phyloP scores from a whole-genome alignment of 2,113 vertebrate species.

The Malurus alboscapulatus region DNA sequence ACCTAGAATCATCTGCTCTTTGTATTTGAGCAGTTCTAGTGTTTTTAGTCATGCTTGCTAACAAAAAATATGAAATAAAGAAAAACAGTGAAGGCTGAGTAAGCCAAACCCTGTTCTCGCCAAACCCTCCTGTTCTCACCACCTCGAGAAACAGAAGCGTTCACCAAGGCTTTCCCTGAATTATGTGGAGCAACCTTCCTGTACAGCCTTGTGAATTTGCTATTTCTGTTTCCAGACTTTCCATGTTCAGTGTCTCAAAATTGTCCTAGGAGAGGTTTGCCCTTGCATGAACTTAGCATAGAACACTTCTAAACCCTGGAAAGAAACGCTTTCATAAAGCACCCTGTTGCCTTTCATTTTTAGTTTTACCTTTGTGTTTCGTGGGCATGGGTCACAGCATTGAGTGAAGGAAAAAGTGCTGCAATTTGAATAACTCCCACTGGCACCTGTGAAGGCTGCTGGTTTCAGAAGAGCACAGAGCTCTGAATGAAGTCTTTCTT shows the following conservation, averaged over 20 bases:
- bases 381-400: neutral
- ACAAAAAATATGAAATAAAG: neutral
- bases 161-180: neutral
- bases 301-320: neutral
- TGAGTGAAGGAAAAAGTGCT: neutral
- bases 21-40: neutral
- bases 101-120: neutral
- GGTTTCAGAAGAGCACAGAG: neutral
- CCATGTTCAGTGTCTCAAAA: neutral
- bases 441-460: slow-evolving; percentile 32
- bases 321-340: neutral
- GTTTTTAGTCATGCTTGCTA: neutral
- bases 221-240: neutral
- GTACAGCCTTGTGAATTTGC: neutral
- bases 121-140: neutral
- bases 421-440: neutral
- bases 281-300: neutral
- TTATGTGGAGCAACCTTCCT: neutral
- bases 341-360: neutral
- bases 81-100: neutral
- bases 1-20: neutral
- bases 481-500: slow-evolving; percentile 62
- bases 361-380: neutral
- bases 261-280: neutral
- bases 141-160: neutral